A percentile compares a stretch with the other conserved stretches of the same genome.
Conservation (phyloP, 1,140 invertebrate species). For the Bombus affinis region DNA sequence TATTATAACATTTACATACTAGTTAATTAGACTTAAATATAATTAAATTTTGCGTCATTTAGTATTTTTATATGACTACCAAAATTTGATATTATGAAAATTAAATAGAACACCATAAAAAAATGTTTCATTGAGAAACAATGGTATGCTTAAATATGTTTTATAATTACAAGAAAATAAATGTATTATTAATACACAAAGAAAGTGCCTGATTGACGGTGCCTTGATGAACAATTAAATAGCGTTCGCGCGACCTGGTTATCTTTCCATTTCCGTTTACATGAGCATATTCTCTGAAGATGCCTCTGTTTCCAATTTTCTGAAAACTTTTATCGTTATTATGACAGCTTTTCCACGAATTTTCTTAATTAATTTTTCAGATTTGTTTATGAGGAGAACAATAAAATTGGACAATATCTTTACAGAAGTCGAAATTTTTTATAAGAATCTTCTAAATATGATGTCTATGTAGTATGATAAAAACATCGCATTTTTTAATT, state of each 20-base stretch:
- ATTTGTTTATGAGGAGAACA: not conserved
- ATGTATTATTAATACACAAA: not conserved
- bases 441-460: not conserved
- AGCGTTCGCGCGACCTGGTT: slow-evolving; percentile 6
- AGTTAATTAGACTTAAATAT: no score
- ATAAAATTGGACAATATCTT: not conserved
- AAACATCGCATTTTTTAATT: not conserved
- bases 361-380: not conserved
- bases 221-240: slow-evolving; percentile 11
- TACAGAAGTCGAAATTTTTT: not conserved
- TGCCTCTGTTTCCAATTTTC: not conserved
- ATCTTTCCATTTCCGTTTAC: slow-evolving; percentile 55
- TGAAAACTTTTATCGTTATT: not conserved
- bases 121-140: no score
- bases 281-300: not conserved
- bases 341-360: no score
- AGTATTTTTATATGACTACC: no score
- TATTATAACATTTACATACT: no score
- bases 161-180: not conserved
- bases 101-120: no score
- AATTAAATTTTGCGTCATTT: no score
- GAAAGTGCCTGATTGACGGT: not conserved
- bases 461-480: not conserved
- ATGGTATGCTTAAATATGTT: no score
- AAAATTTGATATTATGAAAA: no score